Percentiles rank a stretch among this genome's conserved stretches.
phyloP scores from a whole-genome alignment of 2,113 vertebrate genomes.

The Symphodus melops region DNA sequence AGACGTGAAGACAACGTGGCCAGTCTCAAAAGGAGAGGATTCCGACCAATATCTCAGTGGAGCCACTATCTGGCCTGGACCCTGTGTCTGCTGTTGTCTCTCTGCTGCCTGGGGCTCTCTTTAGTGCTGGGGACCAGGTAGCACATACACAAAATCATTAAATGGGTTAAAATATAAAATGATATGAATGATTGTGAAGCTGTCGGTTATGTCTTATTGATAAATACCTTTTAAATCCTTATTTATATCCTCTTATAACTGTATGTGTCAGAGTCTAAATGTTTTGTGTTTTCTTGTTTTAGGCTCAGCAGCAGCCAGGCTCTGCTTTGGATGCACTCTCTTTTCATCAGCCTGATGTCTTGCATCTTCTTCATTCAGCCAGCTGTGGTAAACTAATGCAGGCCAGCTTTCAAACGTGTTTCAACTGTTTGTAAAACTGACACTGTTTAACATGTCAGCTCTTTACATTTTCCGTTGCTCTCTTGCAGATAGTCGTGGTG shows the following conservation, averaged over 20 bases:
- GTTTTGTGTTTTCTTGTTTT: slow-evolving; percentile 19
- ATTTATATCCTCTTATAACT: no score
- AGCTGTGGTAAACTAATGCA: slow-evolving; percentile 71
- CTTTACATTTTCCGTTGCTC: background rate
- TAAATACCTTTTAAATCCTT: no score
- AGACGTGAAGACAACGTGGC: background rate
- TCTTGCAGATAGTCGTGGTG: slow-evolving; percentile 76
- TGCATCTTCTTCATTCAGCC: slow-evolving; percentile 86
- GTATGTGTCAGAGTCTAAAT: background rate
- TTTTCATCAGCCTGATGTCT: slow-evolving; percentile 80
- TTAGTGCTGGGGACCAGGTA: slow-evolving; percentile 83
- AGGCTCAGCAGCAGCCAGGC: slow-evolving; percentile 81
- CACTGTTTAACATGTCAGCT: background rate
- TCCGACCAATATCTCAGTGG: slow-evolving; percentile 45
- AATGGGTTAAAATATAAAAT: background rate
- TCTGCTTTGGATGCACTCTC: slow-evolving; percentile 81
- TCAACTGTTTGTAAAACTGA: background rate
- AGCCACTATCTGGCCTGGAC: slow-evolving; percentile 71
- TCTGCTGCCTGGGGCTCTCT: slow-evolving; percentile 72
- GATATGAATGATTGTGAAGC: background rate
- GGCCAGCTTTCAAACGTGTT: background rate
- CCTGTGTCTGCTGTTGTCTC: slow-evolving; percentile 70
- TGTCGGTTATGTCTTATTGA: no score
- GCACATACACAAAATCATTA: background rate
- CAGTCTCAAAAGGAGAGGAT: background rate